Percentiles rank a stretch among this genome's conserved stretches.
Conservation (phyloP, 2,888 invertebrate genomes). For the Eilema sororculum region DNA sequence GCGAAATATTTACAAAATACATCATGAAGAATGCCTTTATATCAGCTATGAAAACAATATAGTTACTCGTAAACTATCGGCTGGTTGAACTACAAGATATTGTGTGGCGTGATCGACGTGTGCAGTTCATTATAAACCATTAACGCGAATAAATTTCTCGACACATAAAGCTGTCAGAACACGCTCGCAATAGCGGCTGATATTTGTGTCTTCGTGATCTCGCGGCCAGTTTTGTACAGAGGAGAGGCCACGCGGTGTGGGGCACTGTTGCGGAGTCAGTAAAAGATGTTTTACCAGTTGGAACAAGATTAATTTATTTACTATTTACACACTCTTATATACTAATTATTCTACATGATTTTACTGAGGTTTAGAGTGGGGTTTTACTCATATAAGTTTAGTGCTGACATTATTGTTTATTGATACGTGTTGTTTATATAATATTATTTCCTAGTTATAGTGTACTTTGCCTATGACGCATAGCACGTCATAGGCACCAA, state of each 20-base stretch:
- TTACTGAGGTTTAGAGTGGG: too few species aligned
- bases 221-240: background rate
- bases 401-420: too few species aligned
- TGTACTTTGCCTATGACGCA: too few species aligned
- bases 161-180: slow-evolving; percentile 5
- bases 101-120: background rate
- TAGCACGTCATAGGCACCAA: too few species aligned
- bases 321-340: too few species aligned
- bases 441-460: too few species aligned
- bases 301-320: too few species aligned
- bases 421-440: too few species aligned
- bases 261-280: too few species aligned
- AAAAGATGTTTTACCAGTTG: too few species aligned
- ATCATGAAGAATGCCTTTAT: background rate
- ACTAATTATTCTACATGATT: too few species aligned
- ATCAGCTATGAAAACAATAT: background rate
- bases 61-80: background rate
- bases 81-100: background rate
- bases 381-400: too few species aligned
- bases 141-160: background rate
- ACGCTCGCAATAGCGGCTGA: background rate
- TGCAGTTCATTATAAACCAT: slow-evolving; percentile 8
- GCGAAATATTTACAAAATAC: background rate
- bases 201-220: background rate
- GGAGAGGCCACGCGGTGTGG: background rate